Evolutionary conservation across 2,888 invertebrate species (phyloP).

Genomic region (Drosophila fungiperda): DNA sequence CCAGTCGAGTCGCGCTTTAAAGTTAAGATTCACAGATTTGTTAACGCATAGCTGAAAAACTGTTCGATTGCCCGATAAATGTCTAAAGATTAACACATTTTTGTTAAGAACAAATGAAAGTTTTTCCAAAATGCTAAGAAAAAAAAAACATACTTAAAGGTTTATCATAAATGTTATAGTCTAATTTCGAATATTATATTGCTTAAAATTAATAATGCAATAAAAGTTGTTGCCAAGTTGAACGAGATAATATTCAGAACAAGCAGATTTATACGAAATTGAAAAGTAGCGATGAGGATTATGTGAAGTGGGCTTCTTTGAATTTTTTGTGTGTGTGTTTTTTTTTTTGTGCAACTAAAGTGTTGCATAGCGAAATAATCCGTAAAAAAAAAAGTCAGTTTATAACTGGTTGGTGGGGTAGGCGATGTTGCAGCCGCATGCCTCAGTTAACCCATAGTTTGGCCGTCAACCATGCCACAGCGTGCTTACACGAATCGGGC

Average conservation of each 20-base stretch:
- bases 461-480: background rate
- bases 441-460: background rate
- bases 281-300: background rate
- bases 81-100: background rate
- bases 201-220: background rate
- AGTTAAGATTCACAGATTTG: conserved; percentile 10
- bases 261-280: background rate
- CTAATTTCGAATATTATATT: background rate
- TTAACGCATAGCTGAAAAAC: background rate
- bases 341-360: background rate
- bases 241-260: background rate
- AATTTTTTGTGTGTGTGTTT: too few species aligned
- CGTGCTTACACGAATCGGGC: conserved; percentile 11
- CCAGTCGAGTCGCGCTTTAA: conserved; percentile 10
- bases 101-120: background rate
- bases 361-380: background rate
- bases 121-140: background rate
- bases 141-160: background rate
- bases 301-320: background rate
- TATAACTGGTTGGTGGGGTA: conserved; percentile 16
- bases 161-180: background rate
- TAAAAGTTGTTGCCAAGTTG: background rate
- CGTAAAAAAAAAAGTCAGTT: background rate
- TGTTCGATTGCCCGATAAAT: background rate
- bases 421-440: conserved; percentile 8